Evolutionary conservation across 1,140 invertebrate genomes (phyloP).

Genomic region (Bradysia coprophila): DNA sequence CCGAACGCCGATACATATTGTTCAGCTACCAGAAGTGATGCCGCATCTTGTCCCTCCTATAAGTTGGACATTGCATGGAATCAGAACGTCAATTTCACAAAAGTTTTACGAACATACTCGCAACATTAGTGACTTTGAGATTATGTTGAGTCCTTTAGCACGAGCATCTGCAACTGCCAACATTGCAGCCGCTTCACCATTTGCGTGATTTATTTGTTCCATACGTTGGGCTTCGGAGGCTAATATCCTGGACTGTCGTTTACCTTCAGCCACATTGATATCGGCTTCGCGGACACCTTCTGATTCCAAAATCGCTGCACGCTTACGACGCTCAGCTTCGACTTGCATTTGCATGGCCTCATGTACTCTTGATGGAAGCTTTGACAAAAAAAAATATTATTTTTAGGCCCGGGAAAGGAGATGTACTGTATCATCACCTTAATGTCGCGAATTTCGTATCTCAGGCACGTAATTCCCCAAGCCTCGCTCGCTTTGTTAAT

Average conservation of each 20-base stretch:
- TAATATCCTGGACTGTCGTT: conserved; percentile 77
- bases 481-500: conserved; percentile 96
- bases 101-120: neutral
- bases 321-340: conserved; percentile 90
- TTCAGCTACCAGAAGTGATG: conserved; percentile 80
- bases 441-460: conserved; percentile 76
- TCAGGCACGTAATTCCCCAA: conserved; percentile 93
- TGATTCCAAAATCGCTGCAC: conserved; percentile 92
- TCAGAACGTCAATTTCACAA: neutral
- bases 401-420: conserved; percentile 1
- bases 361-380: conserved; percentile 75
- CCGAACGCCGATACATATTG: conserved; percentile 89
- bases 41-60: conserved; percentile 68
- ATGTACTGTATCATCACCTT: conserved; percentile 30
- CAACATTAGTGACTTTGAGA: neutral
- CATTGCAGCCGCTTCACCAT: conserved; percentile 74
- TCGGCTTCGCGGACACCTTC: conserved; percentile 88
- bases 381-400: conserved; percentile 1
- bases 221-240: conserved; percentile 82
- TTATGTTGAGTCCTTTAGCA: conserved; percentile 30
- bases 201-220: conserved; percentile 74
- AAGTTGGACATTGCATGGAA: conserved; percentile 9
- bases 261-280: conserved; percentile 95
- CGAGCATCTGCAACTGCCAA: conserved; percentile 69
- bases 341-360: conserved; percentile 99